Percentiles rank a stretch among this genome's conserved stretches.
Conservation (phyloP, 2,797 vertebrate species). For the Graptemys geographica region DNA sequence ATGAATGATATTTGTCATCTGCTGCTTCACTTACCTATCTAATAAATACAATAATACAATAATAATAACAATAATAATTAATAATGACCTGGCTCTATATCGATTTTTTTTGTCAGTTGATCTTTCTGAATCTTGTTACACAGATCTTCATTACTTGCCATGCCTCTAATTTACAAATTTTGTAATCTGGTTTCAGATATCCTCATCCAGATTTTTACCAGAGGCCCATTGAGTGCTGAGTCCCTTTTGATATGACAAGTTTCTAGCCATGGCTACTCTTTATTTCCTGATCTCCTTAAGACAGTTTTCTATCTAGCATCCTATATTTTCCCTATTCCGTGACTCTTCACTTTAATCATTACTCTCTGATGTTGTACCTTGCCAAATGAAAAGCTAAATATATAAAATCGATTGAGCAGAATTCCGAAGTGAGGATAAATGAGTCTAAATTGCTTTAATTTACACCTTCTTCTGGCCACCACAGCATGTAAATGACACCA, state of each 20-base stretch:
- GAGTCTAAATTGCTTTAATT: neutral
- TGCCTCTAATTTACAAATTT: neutral
- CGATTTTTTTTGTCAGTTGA: constrained; percentile 21
- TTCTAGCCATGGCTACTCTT: neutral
- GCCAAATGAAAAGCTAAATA: neutral
- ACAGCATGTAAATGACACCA: neutral
- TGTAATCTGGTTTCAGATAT: neutral
- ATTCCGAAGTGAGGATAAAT: neutral
- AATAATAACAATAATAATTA: neutral
- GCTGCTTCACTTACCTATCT: constrained; percentile 40
- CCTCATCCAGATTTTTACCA: neutral
- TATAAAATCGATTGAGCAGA: neutral
- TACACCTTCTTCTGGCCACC: neutral
- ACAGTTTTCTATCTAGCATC: neutral
- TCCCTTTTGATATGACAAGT: neutral
- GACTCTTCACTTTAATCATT: neutral
- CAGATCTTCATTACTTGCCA: neutral
- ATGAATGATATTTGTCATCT: constrained; percentile 63
- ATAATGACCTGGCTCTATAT: neutral
- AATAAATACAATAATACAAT: neutral
- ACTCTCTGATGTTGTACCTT: neutral
- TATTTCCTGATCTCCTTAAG: neutral
- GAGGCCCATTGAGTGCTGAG: accelerated
- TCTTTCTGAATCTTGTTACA: constrained; percentile 15
- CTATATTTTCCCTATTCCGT: neutral